Evolutionary conservation across 2,113 vertebrate species (phyloP).

Genomic region (Aegithalos caudatus): DNA sequence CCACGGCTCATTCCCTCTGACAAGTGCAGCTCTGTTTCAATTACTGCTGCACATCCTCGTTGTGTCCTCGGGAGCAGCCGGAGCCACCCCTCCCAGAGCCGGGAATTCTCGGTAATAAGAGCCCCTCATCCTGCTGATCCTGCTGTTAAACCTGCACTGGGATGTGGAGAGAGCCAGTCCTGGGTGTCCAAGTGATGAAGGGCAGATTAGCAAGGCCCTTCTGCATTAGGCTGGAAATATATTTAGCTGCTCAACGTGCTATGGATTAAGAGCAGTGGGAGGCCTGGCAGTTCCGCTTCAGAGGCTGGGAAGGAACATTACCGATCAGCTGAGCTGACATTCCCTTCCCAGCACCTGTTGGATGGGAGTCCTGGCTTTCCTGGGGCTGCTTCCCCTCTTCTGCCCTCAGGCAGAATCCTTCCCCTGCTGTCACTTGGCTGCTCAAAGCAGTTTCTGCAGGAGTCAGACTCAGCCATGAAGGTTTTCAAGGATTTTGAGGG

Average conservation of each 20-base stretch:
- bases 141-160: not conserved
- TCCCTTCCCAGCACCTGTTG: not conserved
- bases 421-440: not conserved
- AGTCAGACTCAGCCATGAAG: accelerated
- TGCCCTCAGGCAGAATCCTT: not conserved
- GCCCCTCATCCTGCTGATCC: not conserved
- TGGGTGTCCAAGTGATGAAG: slow-evolving; percentile 9
- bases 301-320: not conserved
- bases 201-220: slow-evolving; percentile 22
- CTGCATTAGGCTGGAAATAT: slow-evolving; percentile 9
- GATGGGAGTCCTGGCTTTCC: not conserved
- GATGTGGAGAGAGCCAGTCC: not conserved
- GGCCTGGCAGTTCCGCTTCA: slow-evolving; percentile 28
- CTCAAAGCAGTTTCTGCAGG: not conserved
- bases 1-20: not conserved
- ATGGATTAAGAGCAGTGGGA: slow-evolving; percentile 8
- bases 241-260: slow-evolving; percentile 36
- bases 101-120: not conserved
- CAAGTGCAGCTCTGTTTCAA: slow-evolving; percentile 11
- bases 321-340: not conserved
- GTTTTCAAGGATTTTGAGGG: not conserved
- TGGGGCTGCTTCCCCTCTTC: not conserved
- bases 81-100: not conserved
- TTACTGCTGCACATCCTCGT: not conserved
- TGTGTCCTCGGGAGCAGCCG: not conserved